Base-by-base conservation (phyloP, 2,888 invertebrate genomes). In the Tethea ocularis region DNA sequence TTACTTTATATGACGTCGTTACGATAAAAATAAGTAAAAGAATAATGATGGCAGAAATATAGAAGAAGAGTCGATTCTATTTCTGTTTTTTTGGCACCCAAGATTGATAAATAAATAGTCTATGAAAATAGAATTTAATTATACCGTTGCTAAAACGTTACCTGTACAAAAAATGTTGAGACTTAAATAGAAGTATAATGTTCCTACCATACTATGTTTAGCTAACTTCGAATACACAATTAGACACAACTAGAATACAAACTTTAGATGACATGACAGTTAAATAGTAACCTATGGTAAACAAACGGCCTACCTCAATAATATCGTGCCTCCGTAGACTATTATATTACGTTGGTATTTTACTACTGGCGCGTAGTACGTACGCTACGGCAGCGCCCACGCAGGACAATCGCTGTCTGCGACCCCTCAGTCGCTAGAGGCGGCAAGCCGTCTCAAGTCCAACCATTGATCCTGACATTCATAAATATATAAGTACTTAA, bases 351-450 rank as follows among this genome's bases (percentile, higher is more conserved):
- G 70, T 71, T 59, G 60, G 66, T 67, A 67, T 59, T 38, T 61
- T 63, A 61, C 53, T 55, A 61, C 58, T 56, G 58, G 46, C 46
- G 46, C 46, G 46, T n/a, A 20, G 46, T n/a, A n/a, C n/a, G n/a
- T n/a, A n/a, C 59, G 55, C 52, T 58, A 60, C 36, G 22, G n/a
- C 63, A 62, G 70, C 78, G 74, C 80, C 80, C 76, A 80, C 80
- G 73, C 75, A 76, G 61, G 61, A 23, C 60, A 52, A 36, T n/a
- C 17, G 61, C 62, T 51, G 66, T 65, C 69, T 67, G 61, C 29
- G 68, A 67, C 52, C 59, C 33, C 53, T 33, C 10, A 15, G 2
- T 36, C 26, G 55, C 46, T 10, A 17, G 3, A 4, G 33, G 54
- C 57, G 57, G 55, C 58, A 13, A 8, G 13, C 52, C n/a, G 59